Evolutionary conservation across 2,113 vertebrate species (phyloP), one percentile per base, ranked within the genome.

Genomic region (Paramisgurnus dabryanus): DNA sequence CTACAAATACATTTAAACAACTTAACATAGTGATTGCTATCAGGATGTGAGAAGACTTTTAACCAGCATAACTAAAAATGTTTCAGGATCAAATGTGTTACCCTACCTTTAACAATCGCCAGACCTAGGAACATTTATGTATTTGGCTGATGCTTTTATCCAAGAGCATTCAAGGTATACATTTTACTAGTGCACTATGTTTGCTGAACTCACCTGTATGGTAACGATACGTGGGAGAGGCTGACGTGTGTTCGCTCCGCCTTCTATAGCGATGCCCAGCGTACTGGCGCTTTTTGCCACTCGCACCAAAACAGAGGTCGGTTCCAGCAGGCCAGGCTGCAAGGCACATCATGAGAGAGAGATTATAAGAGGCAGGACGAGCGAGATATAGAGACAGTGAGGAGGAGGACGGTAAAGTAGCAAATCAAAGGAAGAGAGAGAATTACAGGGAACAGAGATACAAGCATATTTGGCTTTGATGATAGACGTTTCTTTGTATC

Each of bases 161-260:
- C 27, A 34, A 34, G 3, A 1, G 27, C 27, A 34, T 34, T 34
- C 27, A 34, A 34, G 27, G 27, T 34, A 34, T 34, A 34, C 27
- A 2, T 34, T 34, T 34, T 34, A 34, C 27, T 34, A 34, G 27
- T 34, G 3, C 22, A 22, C 0, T 34, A 34, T 34, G 27, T 34
- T 17, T 6, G 66, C 40, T 43, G n/a, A 22, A 83, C 87, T 49
- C 89, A 98, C 98, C 95, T 99, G 98, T 88, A 99, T 96, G 0
- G 98, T 99, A 89, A 99, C 98, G 0, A 99, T 99, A 76, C 98
- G 93, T 58, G 98, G 98, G 89, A 99, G 89, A 0, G 97, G 98
- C 90, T 99, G 98, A 40, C 98, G 95, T 0, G 98, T 99, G 89
- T 99, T 98, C 5, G 98, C 98, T 4, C 98, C 98, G 0, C 98